Percentiles rank a stretch among this genome's conserved stretches.
Evolutionary conservation across 1,140 invertebrate genomes (phyloP).

Genomic region (Magallana angulata): DNA sequence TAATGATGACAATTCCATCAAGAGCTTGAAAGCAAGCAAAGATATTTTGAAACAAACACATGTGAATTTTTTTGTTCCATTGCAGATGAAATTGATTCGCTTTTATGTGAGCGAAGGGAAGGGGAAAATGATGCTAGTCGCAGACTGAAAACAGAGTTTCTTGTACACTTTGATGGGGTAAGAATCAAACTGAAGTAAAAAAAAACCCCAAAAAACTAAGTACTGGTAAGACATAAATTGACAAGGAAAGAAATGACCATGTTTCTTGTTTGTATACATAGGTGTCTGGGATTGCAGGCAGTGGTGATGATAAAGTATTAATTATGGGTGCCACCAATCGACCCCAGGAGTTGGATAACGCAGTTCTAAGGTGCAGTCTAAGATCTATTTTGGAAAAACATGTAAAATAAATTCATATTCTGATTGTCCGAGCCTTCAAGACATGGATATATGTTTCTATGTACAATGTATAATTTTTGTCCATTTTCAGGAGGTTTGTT

Average conservation of each 20-base stretch:
- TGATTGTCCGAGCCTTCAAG: too few relatives aligned
- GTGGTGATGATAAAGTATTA: constrained; percentile 91
- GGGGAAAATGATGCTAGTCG: constrained; percentile 97
- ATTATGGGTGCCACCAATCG: constrained; percentile 98
- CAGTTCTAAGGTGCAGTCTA: constrained; percentile 84
- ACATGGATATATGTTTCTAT: neutral
- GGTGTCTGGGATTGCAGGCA: constrained; percentile 72
- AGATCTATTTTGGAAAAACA: too few relatives aligned
- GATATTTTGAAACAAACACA: too few relatives aligned
- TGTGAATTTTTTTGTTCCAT: constrained; percentile 39
- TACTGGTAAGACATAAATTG: neutral
- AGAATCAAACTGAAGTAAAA: constrained; percentile 79
- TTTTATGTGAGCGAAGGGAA: constrained; percentile 93
- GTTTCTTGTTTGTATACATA: constrained; percentile 40
- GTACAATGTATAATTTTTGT: constrained; percentile 31
- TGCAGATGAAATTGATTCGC: constrained; percentile 95
- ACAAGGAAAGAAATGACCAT: neutral
- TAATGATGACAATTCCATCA: too few relatives aligned
- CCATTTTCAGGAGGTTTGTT: constrained; percentile 86
- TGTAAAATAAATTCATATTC: too few relatives aligned
- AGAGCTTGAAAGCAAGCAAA: too few relatives aligned
- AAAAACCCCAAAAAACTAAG: neutral
- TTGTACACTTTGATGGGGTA: constrained; percentile 94
- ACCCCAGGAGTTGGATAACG: constrained; percentile 95
- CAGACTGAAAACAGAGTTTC: constrained; percentile 97